These are phyloP conservation scores for Drosophila antonietae DNA, from an alignment of 2,888 invertebrate genomes.

Conservation along the genomic window DNA sequence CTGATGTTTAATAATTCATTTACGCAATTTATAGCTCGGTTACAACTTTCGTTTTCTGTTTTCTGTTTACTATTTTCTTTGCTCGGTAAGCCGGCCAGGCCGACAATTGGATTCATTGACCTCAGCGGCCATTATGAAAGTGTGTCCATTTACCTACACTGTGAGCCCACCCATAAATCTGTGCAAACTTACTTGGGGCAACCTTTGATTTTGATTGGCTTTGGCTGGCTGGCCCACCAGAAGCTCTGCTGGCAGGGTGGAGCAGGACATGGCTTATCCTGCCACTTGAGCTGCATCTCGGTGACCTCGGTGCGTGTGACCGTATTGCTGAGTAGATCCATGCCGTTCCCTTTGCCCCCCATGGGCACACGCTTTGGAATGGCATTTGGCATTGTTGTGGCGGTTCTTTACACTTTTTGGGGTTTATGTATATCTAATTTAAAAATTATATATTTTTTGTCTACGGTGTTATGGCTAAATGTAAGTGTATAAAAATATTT, in stretches of 20 bases:
- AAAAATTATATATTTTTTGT: constrained; percentile 20
- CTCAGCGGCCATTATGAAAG: constrained; percentile 22
- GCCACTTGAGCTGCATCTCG: constrained; percentile 82
- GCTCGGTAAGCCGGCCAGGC: constrained; percentile 21
- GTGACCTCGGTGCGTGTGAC: constrained; percentile 73
- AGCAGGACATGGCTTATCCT: constrained; percentile 71
- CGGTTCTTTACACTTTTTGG: constrained; percentile 14
- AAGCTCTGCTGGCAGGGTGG: constrained; percentile 83
- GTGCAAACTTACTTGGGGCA: constrained; percentile 73
- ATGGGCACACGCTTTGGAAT: constrained; percentile 73
- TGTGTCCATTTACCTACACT: neutral
- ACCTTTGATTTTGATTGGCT: constrained; percentile 82
- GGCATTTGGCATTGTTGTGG: constrained; percentile 73
- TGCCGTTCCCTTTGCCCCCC: constrained; percentile 48
- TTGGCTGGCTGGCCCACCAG: constrained; percentile 84
- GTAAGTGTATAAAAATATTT: constrained; percentile 49
- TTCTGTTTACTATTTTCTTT: constrained; percentile 44
- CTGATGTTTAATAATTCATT: constrained; percentile 65
- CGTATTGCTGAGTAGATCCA: constrained; percentile 59
- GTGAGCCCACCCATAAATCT: constrained; percentile 25
- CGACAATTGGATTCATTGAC: constrained; percentile 64
- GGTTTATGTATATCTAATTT: constrained; percentile 47
- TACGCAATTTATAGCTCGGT: constrained; percentile 70
- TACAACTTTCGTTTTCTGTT: constrained; percentile 54
- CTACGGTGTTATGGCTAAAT: constrained; percentile 33